phyloP scores from a whole-genome alignment of 35 echinoderm and acorn worm species.

The Apostichopus parvimensis region DNA sequence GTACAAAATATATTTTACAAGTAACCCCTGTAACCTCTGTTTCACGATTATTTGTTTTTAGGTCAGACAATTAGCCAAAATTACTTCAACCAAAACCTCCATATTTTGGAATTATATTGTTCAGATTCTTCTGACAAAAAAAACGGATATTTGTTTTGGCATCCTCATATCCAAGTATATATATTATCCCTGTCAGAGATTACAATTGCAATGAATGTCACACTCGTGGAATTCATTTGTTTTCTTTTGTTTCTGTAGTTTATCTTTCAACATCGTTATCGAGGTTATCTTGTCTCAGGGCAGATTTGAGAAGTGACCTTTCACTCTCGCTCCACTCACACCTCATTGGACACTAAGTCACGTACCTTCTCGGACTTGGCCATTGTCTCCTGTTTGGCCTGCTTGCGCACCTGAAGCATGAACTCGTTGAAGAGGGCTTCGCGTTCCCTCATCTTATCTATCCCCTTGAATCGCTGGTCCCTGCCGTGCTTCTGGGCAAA shows the following conservation, averaged over 20 bases:
- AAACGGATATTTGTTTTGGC: too few species aligned
- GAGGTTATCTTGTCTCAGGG: constrained; percentile 5
- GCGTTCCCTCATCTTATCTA: constrained; percentile 97
- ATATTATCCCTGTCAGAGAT: too few species aligned
- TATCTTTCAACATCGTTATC: too few species aligned
- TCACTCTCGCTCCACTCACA: constrained; percentile 50
- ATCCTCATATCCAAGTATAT: too few species aligned
- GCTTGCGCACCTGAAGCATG: constrained; percentile 85
- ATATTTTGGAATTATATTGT: too few species aligned
- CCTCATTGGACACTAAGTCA: constrained; percentile 39
- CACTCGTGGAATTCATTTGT: too few species aligned
- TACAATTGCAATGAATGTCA: too few species aligned
- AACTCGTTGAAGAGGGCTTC: constrained; percentile 93
- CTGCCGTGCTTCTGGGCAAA: constrained; percentile 93
- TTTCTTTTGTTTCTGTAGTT: too few species aligned
- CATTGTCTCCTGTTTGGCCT: constrained; percentile 80
- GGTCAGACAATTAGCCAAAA: too few species aligned
- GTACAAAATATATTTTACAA: not conserved
- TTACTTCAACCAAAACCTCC: too few species aligned
- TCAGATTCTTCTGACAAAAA: too few species aligned
- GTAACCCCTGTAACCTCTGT: not conserved
- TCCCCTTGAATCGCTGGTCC: constrained; percentile 87
- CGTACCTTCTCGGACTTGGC: constrained; percentile 93
- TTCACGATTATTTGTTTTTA: not conserved
- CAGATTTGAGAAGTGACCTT: constrained; percentile 44